Evolutionary conservation across 2,888 invertebrate species (phyloP).

Genomic region (Unio delphinus): DNA sequence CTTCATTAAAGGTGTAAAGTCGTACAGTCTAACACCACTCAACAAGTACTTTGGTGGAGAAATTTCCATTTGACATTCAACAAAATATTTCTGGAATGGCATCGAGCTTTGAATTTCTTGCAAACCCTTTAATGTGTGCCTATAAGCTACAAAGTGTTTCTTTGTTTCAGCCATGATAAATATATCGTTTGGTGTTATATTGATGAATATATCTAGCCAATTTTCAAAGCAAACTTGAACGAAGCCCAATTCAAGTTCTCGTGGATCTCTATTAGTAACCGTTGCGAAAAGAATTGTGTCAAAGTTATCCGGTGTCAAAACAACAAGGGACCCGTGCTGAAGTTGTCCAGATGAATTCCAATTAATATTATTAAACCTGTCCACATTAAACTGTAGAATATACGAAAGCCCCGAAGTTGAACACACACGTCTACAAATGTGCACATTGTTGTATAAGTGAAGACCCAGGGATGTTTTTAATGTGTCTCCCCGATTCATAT

Average conservation of each 20-base stretch:
- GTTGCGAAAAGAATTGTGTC: slow-evolving; percentile 80
- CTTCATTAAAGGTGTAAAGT: no score
- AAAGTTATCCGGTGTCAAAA: slow-evolving; percentile 82
- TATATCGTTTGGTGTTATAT: slow-evolving; percentile 22
- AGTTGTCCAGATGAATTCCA: slow-evolving; percentile 68
- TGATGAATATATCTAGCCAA: slow-evolving; percentile 15
- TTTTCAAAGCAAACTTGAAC: slow-evolving; percentile 13
- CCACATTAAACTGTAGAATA: slow-evolving; percentile 46
- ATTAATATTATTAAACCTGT: slow-evolving; percentile 27
- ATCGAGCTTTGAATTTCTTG: no score
- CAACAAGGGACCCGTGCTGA: slow-evolving; percentile 79
- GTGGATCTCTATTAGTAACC: slow-evolving; percentile 65
- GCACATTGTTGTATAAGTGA: slow-evolving; percentile 57
- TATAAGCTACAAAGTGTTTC: no score
- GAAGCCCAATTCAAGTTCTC: slow-evolving; percentile 22
- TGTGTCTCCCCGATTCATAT: slow-evolving; percentile 6
- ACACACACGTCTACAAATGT: slow-evolving; percentile 49
- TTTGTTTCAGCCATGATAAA: slow-evolving; percentile 81
- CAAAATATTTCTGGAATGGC: no score
- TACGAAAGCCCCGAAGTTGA: slow-evolving; percentile 49
- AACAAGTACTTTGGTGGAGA: no score
- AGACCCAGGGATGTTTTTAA: slow-evolving; percentile 41
- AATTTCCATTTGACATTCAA: no score
- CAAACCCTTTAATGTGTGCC: no score
- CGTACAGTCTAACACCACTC: no score